phyloP scores from a whole-genome alignment of 2,888 invertebrate species.

The Caenorhabditis japonica region DNA sequence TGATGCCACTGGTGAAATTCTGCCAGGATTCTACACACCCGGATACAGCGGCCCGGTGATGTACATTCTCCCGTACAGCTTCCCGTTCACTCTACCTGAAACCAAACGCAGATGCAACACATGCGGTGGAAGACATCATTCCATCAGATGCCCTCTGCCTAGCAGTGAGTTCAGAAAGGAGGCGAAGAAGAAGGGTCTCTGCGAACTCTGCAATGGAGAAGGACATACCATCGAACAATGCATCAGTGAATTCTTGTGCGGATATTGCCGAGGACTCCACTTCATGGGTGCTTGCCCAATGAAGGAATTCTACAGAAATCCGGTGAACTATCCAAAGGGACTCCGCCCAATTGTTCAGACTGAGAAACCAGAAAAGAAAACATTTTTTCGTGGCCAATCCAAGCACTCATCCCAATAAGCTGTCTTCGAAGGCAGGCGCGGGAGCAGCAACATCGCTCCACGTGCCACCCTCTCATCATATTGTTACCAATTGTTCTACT shows the following conservation, averaged over 20 bases:
- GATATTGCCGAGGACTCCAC: not conserved
- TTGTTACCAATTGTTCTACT: too few relatives aligned
- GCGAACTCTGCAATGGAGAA: too few relatives aligned
- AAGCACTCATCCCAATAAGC: too few relatives aligned
- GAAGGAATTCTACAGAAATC: not conserved
- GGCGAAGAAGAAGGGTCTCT: too few relatives aligned
- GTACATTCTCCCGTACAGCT: not conserved
- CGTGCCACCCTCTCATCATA: not conserved
- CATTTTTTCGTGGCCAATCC: not conserved
- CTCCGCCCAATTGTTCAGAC: not conserved
- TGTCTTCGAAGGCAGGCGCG: too few relatives aligned
- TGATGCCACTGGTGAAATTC: too few relatives aligned
- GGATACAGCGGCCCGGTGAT: not conserved
- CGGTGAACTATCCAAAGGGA: not conserved
- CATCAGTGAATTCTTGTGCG: not conserved
- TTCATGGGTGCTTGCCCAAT: not conserved
- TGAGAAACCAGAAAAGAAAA: not conserved
- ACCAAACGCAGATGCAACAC: not conserved
- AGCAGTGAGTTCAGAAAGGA: too few relatives aligned
- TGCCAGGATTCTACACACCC: slow-evolving; percentile 2
- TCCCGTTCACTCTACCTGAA: not conserved
- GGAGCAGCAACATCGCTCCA: too few relatives aligned
- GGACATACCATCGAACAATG: too few relatives aligned
- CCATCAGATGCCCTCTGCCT: too few relatives aligned
- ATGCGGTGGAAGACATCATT: too few relatives aligned